Evolutionary conservation across 2,113 vertebrate genomes (phyloP).

Genomic region (Oryzias javanicus): DNA sequence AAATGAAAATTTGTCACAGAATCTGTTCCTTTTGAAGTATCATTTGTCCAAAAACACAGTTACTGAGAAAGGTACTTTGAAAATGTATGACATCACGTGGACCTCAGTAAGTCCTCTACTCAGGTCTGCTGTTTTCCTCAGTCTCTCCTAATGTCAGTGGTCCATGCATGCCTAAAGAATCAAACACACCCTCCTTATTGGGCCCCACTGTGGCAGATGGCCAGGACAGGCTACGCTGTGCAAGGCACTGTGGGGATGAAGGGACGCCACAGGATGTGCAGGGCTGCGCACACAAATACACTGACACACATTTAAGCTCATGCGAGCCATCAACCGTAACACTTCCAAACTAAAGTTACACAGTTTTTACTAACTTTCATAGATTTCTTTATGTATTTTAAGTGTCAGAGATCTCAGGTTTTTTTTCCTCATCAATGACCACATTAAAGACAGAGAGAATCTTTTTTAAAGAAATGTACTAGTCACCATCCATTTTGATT

Average conservation of each 20-base stretch:
- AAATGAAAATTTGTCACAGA: no score
- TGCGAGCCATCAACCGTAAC: conserved; percentile 8
- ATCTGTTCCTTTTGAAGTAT: no score
- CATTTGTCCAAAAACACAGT: no score
- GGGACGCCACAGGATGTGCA: conserved; percentile 37
- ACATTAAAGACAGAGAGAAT: no score
- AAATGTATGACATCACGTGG: background rate
- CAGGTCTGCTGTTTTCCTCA: conserved; percentile 15
- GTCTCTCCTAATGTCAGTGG: conserved; percentile 30
- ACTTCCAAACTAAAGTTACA: conserved; percentile 8
- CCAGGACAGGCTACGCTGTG: conserved; percentile 64
- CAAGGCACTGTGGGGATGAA: conserved; percentile 48
- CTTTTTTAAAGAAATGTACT: no score
- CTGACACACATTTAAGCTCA: conserved; percentile 14
- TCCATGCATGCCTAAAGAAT: conserved; percentile 9
- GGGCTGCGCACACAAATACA: conserved; percentile 24
- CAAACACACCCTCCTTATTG: conserved; percentile 45
- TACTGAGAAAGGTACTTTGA: background rate
- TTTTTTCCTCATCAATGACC: no score
- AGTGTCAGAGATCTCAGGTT: no score
- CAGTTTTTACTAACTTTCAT: background rate
- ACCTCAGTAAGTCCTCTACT: conserved; percentile 9
- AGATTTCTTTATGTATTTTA: no score
- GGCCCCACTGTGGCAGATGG: conserved; percentile 65
- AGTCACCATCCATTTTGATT: no score